These are phyloP conservation scores for Chaetogeoica ovagalla DNA, from an alignment of 2,888 invertebrate species.

Conservation along the genomic window DNA sequence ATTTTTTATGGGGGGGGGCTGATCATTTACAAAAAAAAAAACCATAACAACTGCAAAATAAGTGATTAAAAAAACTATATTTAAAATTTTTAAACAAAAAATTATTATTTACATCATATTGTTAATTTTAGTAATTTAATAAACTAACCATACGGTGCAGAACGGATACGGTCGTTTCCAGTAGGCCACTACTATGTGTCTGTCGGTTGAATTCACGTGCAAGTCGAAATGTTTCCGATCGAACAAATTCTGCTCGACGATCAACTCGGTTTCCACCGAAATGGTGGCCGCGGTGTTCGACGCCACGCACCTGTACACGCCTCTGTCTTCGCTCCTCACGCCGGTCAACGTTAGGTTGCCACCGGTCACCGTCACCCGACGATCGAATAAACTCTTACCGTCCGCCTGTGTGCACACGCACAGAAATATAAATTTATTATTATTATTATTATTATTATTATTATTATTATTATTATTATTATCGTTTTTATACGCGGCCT, in stretches of 20 bases:
- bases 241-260: conserved; percentile 85
- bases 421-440: no score
- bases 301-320: conserved; percentile 80
- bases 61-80: no score
- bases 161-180: conserved; percentile 38
- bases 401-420: conserved; percentile 66
- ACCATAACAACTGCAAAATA: no score
- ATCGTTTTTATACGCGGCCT: no score
- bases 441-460: no score
- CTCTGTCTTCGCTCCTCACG: conserved; percentile 83
- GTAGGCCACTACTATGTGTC: conserved; percentile 13
- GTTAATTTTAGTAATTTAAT: no score
- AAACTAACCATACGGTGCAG: conserved; percentile 40
- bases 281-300: conserved; percentile 88
- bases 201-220: conserved; percentile 15
- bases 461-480: no score
- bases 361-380: conserved; percentile 69
- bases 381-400: conserved; percentile 70
- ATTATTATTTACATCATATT: no score
- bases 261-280: conserved; percentile 75
- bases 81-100: no score
- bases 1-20: no score
- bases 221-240: conserved; percentile 60
- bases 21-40: no score
- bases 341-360: conserved; percentile 82